phyloP scores from a whole-genome alignment of 2,888 invertebrate species.

The Griposia aprilina region DNA sequence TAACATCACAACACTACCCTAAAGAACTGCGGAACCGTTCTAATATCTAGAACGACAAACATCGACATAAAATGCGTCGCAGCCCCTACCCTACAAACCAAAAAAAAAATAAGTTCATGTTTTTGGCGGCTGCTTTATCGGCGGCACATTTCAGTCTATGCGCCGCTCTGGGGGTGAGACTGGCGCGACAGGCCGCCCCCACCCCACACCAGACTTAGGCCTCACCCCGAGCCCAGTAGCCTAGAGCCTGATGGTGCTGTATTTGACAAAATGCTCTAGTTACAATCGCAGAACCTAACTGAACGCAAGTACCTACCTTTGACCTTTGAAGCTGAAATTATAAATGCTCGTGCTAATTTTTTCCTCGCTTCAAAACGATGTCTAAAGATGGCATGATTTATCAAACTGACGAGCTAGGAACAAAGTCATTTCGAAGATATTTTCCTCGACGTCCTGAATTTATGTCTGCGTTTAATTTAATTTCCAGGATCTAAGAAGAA shows the following conservation, averaged over 20 bases:
- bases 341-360: slow-evolving; percentile 66
- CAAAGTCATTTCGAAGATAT: slow-evolving; percentile 64
- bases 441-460: slow-evolving; percentile 60
- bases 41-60: slow-evolving; percentile 62
- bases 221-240: slow-evolving; percentile 67
- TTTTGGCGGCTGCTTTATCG: slow-evolving; percentile 78
- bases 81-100: slow-evolving; percentile 50
- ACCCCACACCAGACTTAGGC: slow-evolving; percentile 50
- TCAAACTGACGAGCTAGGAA: slow-evolving; percentile 63
- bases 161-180: slow-evolving; percentile 71
- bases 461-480: slow-evolving; percentile 65
- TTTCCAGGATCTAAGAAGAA: slow-evolving; percentile 58
- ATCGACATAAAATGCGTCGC: slow-evolving; percentile 53
- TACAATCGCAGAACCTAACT: slow-evolving; percentile 66
- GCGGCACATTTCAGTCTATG: slow-evolving; percentile 79
- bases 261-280: slow-evolving; percentile 74
- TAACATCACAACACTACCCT: slow-evolving; percentile 38
- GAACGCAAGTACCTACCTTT: slow-evolving; percentile 68
- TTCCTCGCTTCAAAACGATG: slow-evolving; percentile 72
- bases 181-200: slow-evolving; percentile 72
- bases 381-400: slow-evolving; percentile 69
- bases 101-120: slow-evolving; percentile 75
- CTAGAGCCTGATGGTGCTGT: slow-evolving; percentile 71
- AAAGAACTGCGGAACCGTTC: slow-evolving; percentile 47
- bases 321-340: slow-evolving; percentile 65